Evolutionary conservation across 2,888 invertebrate species (phyloP).

Genomic region (Hydrotaea diabolus): DNA sequence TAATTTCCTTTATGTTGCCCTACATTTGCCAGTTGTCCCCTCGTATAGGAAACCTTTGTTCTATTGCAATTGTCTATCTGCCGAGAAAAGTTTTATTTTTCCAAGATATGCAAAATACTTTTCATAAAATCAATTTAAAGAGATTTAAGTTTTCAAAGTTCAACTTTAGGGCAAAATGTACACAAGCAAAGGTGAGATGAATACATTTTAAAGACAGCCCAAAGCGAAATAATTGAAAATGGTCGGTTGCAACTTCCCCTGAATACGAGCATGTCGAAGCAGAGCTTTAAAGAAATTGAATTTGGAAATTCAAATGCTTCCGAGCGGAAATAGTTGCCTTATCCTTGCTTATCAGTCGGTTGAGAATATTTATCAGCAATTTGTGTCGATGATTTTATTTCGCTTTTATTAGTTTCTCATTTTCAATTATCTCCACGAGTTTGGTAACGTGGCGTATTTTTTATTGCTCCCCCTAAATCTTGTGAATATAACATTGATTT

Average conservation of each 20-base stretch:
- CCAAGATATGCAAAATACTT: neutral
- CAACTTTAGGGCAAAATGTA: neutral
- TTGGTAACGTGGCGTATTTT: neutral
- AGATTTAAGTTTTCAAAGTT: neutral
- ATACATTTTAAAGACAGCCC: neutral
- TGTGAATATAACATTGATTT: conserved; percentile 11
- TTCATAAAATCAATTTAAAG: neutral
- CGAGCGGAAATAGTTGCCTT: neutral
- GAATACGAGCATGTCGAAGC: neutral
- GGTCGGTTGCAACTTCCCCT: neutral
- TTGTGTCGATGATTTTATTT: conserved; percentile 22
- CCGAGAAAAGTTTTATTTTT: neutral
- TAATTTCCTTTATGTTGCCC: too few relatives aligned
- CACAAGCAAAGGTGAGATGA: neutral
- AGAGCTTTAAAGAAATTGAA: neutral
- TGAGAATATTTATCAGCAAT: neutral
- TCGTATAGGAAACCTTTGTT: neutral
- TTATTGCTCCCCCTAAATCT: conserved; percentile 7
- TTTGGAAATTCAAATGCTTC: neutral
- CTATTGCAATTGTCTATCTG: too few relatives aligned
- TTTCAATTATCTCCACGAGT: conserved; percentile 24
- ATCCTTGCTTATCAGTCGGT: neutral
- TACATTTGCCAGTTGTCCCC: too few relatives aligned
- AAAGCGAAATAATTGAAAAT: neutral
- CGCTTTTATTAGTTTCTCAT: conserved; percentile 28